Evolutionary conservation across 92 coral and sea anemone species (phyloP), one percentile per base, ranked within the genome.

Genomic region (Phenganax marumi): DNA sequence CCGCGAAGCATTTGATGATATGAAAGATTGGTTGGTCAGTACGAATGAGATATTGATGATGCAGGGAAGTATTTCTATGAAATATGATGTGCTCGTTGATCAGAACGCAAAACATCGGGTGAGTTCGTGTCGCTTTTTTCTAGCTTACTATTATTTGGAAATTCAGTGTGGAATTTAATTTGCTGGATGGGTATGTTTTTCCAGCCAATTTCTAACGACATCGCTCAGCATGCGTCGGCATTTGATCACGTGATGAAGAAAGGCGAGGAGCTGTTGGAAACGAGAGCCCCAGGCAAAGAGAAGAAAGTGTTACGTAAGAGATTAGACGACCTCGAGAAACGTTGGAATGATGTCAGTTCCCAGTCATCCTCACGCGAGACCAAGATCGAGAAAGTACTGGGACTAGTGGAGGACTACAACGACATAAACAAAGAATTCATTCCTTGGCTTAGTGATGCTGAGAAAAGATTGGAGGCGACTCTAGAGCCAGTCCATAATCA

Each of bases 81-180:
- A 97, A 47, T 91, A 92, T 80, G 85, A 87, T 58, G 89, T 95
- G 70, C 86, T 95, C 18, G 84, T 87, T 56, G 93, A 86, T 52
- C 98, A 95, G 73, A 93, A 90, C 53, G 96, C 90, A 57, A 95
- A 88, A 58, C 88, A 90, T 8, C 88, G 91, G 92, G 97, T 93
- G 62, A 18, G 90, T 47, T 58, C 10, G n/a, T 7, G 10, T 69
- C 14, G 26, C 9, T 49, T 21, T 61, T 13, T 6, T 21, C 6
- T 58, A 74, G 8, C 61, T 33, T 8, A 7, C n/a, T 50, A 72
- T 10, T 50, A 26, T 51, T 58, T 58, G 4, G 22, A 33, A 33
- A 33, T 33, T 33, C 43, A 33, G 43, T 33, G 43, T 33, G 43
- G 43, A 33, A 33, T 33, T 33, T 33, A 33, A 33, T 33, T 33